Evolutionary conservation across 2,888 invertebrate species (phyloP), one percentile per base, ranked within the genome.

Genomic region (Spilarctia lutea): DNA sequence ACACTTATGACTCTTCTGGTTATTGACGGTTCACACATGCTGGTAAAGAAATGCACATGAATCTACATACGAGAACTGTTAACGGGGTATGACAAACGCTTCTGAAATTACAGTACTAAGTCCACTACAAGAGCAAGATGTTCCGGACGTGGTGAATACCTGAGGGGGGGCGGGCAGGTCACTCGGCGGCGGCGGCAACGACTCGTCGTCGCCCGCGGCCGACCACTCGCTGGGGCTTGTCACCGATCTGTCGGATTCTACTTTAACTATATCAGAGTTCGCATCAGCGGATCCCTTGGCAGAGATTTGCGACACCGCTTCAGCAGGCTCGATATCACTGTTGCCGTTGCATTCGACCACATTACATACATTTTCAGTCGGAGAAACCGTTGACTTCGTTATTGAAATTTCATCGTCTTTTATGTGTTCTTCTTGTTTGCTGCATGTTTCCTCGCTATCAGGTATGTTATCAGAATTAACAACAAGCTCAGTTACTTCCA

Each of bases 141-240:
- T 88, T 88, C 92, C 91, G 90, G 80, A 81, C 91, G 88, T 94
- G 94, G 90, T 95, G n/a, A n/a, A n/a, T 95, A 96, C 95, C 95
- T 96, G 95, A 81, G 88, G 87, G 81, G 86, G 77, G 81, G 75
- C 74, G 73, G 73, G 39, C 70, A 85, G 85, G 72, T 88, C 85
- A 75, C 85, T 72, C 67, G 76, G 56, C 70, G 75, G 71, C 65
- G 65, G 74, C 71, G 74, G 76, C 75, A 74, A 65, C 67, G 75
- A 73, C 30, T 75, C 76, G 20, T 75, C 56, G 72, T 42, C 65
- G n/a, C 16, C n/a, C 73, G 85, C 78, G n/a, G 85, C 78, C 78
- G 73, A 65, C 67, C 75, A 72, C 27, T 75, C 77, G 20, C 75
- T 78, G n/a, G 76, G 70, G 35, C 72, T 73, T 70, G 75, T 66